A percentile compares a stretch with the other conserved stretches of the same genome.
Evolutionary conservation across 2,888 invertebrate species (phyloP).

Genomic region (Scelioninae gen. 1): DNA sequence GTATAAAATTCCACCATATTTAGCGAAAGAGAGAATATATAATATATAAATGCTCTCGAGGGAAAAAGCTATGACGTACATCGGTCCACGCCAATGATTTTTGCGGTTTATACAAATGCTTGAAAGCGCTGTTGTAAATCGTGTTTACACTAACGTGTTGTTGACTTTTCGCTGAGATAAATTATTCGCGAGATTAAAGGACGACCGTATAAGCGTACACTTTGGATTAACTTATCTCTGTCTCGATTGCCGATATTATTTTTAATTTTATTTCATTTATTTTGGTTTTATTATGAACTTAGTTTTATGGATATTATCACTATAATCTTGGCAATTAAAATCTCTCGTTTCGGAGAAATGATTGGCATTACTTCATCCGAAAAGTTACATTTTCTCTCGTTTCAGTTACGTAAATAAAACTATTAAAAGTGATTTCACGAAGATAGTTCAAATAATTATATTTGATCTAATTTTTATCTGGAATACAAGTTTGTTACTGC

Average conservation of each 20-base stretch:
- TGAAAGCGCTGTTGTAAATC: slow-evolving; percentile 19
- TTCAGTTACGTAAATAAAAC: neutral
- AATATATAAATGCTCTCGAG: slow-evolving; percentile 40
- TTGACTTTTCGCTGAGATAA: slow-evolving; percentile 46
- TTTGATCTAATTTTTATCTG: neutral
- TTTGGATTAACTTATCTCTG: slow-evolving; percentile 16
- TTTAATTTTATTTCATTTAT: slow-evolving; percentile 34
- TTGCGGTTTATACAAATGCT: slow-evolving; percentile 37
- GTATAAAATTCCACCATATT: slow-evolving; percentile 38
- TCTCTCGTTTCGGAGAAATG: neutral
- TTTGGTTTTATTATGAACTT: neutral
- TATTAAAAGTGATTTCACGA: slow-evolving; percentile 1
- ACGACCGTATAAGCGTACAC: neutral
- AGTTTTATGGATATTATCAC: neutral
- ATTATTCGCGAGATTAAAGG: slow-evolving; percentile 36
- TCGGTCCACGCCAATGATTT: slow-evolving; percentile 28
- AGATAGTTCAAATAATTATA: neutral
- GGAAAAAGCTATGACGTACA: slow-evolving; percentile 27
- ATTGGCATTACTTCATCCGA: neutral
- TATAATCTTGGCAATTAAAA: neutral
- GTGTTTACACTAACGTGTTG: slow-evolving; percentile 26
- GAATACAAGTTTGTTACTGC: neutral
- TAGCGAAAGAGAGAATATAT: slow-evolving; percentile 52
- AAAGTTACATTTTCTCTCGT: neutral
- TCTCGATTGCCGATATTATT: slow-evolving; percentile 35